Percentiles rank a stretch among this genome's conserved stretches.
These are phyloP conservation scores for Eufriesea mexicana DNA, from an alignment of 1,140 invertebrate genomes.

Conservation along the genomic window DNA sequence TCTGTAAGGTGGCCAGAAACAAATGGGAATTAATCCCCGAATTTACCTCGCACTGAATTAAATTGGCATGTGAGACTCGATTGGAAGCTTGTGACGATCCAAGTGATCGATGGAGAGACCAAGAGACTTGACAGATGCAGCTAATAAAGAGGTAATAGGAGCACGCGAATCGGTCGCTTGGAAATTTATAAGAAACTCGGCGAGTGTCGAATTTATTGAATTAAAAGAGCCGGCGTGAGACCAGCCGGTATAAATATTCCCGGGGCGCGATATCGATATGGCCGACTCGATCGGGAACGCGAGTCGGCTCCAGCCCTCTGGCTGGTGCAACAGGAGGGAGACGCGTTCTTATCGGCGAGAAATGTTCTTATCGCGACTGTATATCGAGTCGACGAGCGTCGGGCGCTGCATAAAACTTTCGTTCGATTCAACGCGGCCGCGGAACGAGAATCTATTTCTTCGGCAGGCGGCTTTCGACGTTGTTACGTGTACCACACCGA, in stretches of 20 bases:
- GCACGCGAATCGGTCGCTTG: neutral
- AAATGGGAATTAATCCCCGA: no score
- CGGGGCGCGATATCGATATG: slow-evolving; percentile 34
- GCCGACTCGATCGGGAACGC: slow-evolving; percentile 8
- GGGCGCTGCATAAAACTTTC: slow-evolving; percentile 63
- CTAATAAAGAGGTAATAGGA: neutral
- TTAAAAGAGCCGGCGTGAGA: neutral
- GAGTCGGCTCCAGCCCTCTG: neutral
- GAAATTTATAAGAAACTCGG: neutral
- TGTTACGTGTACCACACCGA: slow-evolving; percentile 55
- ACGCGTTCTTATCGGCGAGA: slow-evolving; percentile 54
- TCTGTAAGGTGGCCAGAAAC: no score
- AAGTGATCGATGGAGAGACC: no score
- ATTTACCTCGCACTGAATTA: no score
- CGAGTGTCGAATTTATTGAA: slow-evolving; percentile 24
- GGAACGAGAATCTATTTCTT: slow-evolving; percentile 58
- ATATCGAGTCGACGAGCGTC: slow-evolving; percentile 54
- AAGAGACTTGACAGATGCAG: no score
- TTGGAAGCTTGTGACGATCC: no score
- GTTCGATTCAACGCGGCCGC: slow-evolving; percentile 48
- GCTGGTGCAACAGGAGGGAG: slow-evolving; percentile 30
- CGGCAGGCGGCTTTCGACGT: slow-evolving; percentile 47
- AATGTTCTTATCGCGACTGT: slow-evolving; percentile 63
- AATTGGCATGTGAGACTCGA: no score
- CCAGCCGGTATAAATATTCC: slow-evolving; percentile 27